Conservation (phyloP, 2,797 vertebrate genomes). For the Eospalax fontanierii region DNA sequence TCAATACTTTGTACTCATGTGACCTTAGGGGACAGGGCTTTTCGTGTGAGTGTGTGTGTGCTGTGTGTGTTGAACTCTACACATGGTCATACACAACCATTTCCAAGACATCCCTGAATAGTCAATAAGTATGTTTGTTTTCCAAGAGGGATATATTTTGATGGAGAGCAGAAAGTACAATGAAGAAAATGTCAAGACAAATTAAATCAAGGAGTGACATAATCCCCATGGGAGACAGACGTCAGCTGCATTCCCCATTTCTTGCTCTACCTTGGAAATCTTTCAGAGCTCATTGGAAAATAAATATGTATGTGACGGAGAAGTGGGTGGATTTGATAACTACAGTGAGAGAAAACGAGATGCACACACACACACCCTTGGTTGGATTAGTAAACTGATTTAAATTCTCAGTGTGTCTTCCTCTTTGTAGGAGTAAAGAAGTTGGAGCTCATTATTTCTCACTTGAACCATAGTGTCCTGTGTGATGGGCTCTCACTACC, state of each 20-base stretch:
- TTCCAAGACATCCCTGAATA: conserved; percentile 66
- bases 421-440: conserved; percentile 61
- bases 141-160: conserved; percentile 79
- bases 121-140: conserved; percentile 77
- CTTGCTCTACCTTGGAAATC: conserved; percentile 89
- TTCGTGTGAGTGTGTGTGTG: neutral
- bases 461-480: neutral
- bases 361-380: conserved; percentile 74
- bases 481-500: neutral
- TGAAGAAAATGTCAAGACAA: conserved; percentile 88
- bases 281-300: conserved; percentile 88
- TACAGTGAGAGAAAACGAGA: conserved; percentile 80
- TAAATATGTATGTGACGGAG: conserved; percentile 87
- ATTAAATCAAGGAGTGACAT: conserved; percentile 89
- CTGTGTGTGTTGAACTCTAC: conserved; percentile 61
- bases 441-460: conserved; percentile 22
- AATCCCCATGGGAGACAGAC: conserved; percentile 88
- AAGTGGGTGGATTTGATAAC: conserved; percentile 82
- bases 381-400: conserved; percentile 70
- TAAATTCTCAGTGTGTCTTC: conserved; percentile 72
- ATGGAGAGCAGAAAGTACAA: conserved; percentile 85
- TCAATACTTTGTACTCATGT: neutral
- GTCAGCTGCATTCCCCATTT: conserved; percentile 86
- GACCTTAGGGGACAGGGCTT: neutral
- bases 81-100: conserved; percentile 49